Evolutionary conservation across 2,888 invertebrate species (phyloP), one percentile per base, ranked within the genome.

Genomic region (Napeogenes sylphis): DNA sequence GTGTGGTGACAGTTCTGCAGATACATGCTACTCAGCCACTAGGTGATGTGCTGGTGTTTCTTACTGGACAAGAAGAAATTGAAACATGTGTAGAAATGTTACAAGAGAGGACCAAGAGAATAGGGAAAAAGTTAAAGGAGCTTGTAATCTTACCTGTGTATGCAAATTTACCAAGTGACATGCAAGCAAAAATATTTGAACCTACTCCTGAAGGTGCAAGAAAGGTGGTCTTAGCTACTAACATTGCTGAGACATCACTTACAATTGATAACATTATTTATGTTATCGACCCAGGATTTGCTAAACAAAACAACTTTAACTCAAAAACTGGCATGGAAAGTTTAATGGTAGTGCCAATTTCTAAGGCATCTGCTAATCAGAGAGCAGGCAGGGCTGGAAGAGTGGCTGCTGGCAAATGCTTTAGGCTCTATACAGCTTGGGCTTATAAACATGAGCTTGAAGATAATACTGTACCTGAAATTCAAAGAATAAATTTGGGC

Each of bases 201-300:
- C 98, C 98, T 0, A 99, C 99, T 0, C 99, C 99, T 51, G 96
- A 96, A 8, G 97, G 97, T 67, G 98, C 99, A 0, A 92, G 99
- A 66, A 99, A 99, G 92, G 98, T 99, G 12, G 96, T 99, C 8
- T 86, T 99, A 55, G 99, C 99, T 0, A 99, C 99, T 21, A 99
- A 99, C 79, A 99, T 99, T 76, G 99, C 99, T 0, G 99, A 99
- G 91, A 99, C 99, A 0, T 99, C 99, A 2, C 90, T 99, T 45
- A 99, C 99, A 0, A 99, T 99, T 72, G 99, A 99, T 81, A 99
- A 99, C 75, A 99, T 99, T 69, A 95, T 98, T 66, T 99, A 98
- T 87, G 99, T 99, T 0, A 98, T 99, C 71, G 99, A 99, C 90
- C 98, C 99, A n/a, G 99, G 99, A 0, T 99, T 99, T 90, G 97